A percentile compares a stretch with the other conserved stretches of the same genome.
These are phyloP conservation scores for Drosophila aldrichi DNA, from an alignment of 2,888 invertebrate genomes.

Conservation along the genomic window DNA sequence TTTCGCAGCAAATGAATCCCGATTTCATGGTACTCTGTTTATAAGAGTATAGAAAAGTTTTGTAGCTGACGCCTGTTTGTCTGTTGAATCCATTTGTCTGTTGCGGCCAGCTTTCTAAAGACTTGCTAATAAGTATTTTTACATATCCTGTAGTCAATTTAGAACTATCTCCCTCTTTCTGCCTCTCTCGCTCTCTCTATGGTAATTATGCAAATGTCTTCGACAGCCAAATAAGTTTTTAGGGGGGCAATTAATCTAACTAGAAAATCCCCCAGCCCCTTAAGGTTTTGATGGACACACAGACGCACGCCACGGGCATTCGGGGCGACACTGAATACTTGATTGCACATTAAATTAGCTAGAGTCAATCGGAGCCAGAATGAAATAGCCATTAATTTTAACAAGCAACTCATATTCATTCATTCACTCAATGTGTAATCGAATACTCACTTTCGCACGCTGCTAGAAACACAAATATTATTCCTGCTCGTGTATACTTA, in stretches of 20 bases:
- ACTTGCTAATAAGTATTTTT: constrained; percentile 20
- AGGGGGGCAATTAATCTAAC: constrained; percentile 57
- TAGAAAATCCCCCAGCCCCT: constrained; percentile 22
- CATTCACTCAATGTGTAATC: constrained; percentile 16
- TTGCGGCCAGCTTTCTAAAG: constrained; percentile 30
- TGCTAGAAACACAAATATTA: constrained; percentile 22
- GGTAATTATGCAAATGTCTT: constrained; percentile 64
- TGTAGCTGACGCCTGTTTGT: constrained; percentile 63
- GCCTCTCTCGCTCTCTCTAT: constrained; percentile 1
- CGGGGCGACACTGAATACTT: constrained; percentile 66
- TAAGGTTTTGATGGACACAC: constrained; percentile 38
- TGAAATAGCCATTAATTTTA: constrained; percentile 60
- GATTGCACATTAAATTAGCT: constrained; percentile 73
- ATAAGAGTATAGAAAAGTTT: constrained; percentile 17
- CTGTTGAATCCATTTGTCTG: constrained; percentile 44
- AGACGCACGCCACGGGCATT: constrained; percentile 56
- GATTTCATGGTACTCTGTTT: not conserved
- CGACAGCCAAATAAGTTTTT: constrained; percentile 28
- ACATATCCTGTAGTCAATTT: constrained; percentile 38
- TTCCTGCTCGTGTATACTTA: constrained; percentile 39
- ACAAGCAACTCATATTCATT: constrained; percentile 56
- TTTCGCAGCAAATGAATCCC: not conserved
- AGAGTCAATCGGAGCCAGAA: constrained; percentile 39
- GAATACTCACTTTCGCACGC: constrained; percentile 37
- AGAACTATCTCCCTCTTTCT: constrained; percentile 1